Evolutionary conservation across 2,888 invertebrate species (phyloP).

Genomic region (Coenonympha glycerion): DNA sequence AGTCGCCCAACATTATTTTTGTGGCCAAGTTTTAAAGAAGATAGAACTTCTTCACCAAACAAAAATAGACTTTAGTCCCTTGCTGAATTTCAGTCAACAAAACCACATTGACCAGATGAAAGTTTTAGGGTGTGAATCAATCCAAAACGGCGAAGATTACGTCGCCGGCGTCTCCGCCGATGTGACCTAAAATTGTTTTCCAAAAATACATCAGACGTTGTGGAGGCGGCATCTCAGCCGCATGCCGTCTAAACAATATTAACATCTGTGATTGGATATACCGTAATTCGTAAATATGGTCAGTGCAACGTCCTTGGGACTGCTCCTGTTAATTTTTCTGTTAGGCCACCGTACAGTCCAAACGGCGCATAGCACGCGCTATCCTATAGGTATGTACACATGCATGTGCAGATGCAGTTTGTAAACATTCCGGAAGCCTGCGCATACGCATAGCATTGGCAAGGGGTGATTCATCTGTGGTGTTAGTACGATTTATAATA

Average conservation of each 20-base stretch:
- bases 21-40: not conserved
- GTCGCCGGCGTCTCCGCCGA: conserved; percentile 38
- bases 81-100: not conserved
- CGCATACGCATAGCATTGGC: not conserved
- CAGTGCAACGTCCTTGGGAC: conserved; percentile 35
- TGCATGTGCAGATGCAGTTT: conserved; percentile 16
- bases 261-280: conserved; percentile 24
- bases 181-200: conserved; percentile 71
- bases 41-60: not conserved
- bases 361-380: conserved; percentile 37
- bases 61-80: not conserved
- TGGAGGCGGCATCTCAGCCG: conserved; percentile 46
- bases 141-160: conserved; percentile 29
- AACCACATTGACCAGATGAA: not conserved
- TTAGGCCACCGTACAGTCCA: conserved; percentile 26
- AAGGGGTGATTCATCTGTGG: not conserved
- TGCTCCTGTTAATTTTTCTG: conserved; percentile 35
- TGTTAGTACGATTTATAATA: no score
- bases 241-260: conserved; percentile 41
- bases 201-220: conserved; percentile 68
- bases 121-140: conserved; percentile 24
- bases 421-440: not conserved
- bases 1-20: not conserved
- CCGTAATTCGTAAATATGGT: conserved; percentile 22
- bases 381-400: conserved; percentile 50